Evolutionary conservation across 2,113 vertebrate genomes (phyloP).

Genomic region (Austrofundulus limnaeus): DNA sequence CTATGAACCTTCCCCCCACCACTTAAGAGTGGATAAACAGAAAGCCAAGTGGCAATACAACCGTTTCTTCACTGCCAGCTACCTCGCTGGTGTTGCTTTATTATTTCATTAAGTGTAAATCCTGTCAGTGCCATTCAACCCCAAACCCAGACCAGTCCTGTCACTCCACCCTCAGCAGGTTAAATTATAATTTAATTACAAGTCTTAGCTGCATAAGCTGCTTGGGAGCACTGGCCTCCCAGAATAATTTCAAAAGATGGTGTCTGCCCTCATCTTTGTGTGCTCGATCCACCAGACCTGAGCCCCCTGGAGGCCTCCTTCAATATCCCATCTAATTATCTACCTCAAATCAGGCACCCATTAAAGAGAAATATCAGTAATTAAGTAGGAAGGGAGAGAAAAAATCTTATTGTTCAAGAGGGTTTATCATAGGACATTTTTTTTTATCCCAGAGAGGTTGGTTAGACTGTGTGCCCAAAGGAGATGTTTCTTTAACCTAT

Average conservation of each 20-base stretch:
- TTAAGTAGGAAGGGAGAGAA: constrained; percentile 73
- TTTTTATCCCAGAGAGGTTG: constrained; percentile 22
- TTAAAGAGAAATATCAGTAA: constrained; percentile 80
- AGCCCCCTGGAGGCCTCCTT: constrained; percentile 77
- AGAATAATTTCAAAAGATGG: constrained; percentile 98
- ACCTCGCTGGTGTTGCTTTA: constrained; percentile 86
- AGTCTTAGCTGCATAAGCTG: constrained; percentile 96
- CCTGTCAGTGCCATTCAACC: constrained; percentile 76
- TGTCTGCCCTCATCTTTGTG: constrained; percentile 87
- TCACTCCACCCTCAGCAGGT: constrained; percentile 90
- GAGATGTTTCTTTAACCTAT: constrained; percentile 51
- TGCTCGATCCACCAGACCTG: constrained; percentile 72
- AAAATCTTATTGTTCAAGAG: constrained; percentile 64
- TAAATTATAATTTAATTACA: constrained; percentile 99
- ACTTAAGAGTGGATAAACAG: constrained; percentile 60
- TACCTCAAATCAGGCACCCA: constrained; percentile 75
- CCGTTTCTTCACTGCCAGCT: constrained; percentile 76
- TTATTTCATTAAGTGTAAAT: constrained; percentile 98
- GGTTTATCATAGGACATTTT: constrained; percentile 45
- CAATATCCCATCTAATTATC: constrained; percentile 83
- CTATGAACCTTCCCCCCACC: constrained; percentile 48
- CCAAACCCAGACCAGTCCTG: constrained; percentile 81
- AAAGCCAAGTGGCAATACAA: constrained; percentile 46
- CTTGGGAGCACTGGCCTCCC: constrained; percentile 91
- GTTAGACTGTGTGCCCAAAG: constrained; percentile 40